phyloP scores from a whole-genome alignment of 1,140 invertebrate species.

The Eufriesea mexicana region DNA sequence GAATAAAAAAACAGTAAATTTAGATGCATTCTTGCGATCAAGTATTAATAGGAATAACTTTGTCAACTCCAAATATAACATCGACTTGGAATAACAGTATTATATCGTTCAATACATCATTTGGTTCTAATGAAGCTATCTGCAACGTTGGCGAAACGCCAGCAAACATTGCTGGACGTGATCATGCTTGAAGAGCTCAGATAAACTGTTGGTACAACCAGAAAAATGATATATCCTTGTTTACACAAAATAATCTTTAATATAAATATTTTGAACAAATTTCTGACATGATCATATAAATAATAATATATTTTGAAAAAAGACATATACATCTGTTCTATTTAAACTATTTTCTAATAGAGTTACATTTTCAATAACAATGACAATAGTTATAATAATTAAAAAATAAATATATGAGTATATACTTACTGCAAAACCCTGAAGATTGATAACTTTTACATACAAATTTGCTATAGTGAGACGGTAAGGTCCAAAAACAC shows the following conservation, averaged over 20 bases:
- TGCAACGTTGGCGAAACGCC: constrained; percentile 18
- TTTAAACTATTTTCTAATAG: no score
- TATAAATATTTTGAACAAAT: neutral
- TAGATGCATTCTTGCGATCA: neutral
- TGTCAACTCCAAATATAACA: neutral
- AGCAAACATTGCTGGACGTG: constrained; percentile 2
- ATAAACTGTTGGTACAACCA: neutral
- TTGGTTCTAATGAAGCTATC: neutral
- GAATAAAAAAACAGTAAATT: neutral
- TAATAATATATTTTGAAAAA: no score
- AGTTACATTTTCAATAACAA: no score
- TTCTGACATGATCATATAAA: neutral
- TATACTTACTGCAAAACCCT: no score
- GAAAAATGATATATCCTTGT: neutral
- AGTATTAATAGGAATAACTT: neutral
- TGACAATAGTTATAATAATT: no score
- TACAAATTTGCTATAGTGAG: no score
- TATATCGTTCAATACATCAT: constrained; percentile 17
- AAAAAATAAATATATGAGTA: no score
- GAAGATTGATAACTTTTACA: no score
- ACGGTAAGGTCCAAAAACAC: no score
- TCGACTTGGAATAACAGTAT: neutral
- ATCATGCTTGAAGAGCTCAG: neutral
- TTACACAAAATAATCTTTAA: neutral
- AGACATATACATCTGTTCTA: no score